Evolutionary conservation across 2,888 invertebrate species (phyloP), one percentile per base, ranked within the genome.

Genomic region (Leptopterna dolabrata): DNA sequence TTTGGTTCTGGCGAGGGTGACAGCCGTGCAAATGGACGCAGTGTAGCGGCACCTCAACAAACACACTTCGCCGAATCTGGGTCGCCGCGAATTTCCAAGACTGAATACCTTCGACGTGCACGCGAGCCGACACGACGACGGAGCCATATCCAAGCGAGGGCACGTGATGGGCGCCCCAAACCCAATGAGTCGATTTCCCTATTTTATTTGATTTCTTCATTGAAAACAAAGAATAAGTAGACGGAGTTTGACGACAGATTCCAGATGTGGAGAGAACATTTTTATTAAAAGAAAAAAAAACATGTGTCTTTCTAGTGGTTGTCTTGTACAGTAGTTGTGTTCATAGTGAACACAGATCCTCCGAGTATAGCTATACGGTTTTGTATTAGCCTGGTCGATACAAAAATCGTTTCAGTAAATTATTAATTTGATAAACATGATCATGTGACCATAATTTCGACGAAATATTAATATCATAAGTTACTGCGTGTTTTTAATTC

Each of bases 11-110:
- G 41, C 30, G 41, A 36, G 70, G 83, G n/a, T 83, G 24, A 83
- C 83, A 70, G 30, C 83, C 71, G 83, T 83, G n/a, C 70, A 63
- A 45, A 63, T 83, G 70, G 83, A 70, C 19, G 36, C 83, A 36
- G 41, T 83, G 36, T 83, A 71, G 71, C 83, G 36, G 30, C 36
- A 6, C 7, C 13, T 29, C 19, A 24, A 2, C n/a, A 0, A 76
- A 36, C 76, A 19, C 76, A 4, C 30, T 24, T 27, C 16, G 16
- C 6, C 73, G 14, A 73, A 36, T 19, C 4, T 30, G 29, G 36
- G 71, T 30, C 71, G 27, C 71, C 27, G 55, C 55, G 55, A 55
- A 6, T 27, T 30, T 71, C 51, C 63, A 73, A 73, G 73, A 73
- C 73, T 73, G 73, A 73, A 36, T 36, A 73, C 73, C 73, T 29